phyloP scores from a whole-genome alignment of 1,140 invertebrate genomes.

The Drosophila tsacasi region DNA sequence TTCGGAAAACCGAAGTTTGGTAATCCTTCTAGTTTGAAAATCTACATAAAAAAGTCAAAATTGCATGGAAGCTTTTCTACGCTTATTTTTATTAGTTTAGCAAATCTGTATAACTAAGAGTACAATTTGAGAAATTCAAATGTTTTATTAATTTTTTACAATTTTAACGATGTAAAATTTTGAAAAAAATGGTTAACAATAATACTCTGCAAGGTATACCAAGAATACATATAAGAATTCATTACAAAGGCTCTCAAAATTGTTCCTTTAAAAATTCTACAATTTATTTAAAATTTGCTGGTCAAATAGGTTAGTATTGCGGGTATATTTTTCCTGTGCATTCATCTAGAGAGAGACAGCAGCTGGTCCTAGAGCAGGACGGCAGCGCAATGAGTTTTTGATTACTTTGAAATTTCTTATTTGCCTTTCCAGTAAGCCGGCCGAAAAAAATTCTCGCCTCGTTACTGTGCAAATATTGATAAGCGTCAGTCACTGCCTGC shows the following conservation, averaged over 20 bases:
- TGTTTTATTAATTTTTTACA: no score
- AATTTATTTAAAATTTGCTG: not conserved
- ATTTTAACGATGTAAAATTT: no score
- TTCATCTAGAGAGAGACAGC: not conserved
- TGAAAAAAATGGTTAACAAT: no score
- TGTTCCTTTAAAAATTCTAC: not conserved
- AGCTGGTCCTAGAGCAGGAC: constrained; percentile 22
- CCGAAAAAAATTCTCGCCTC: constrained; percentile 54
- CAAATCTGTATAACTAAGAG: no score
- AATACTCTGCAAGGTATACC: no score
- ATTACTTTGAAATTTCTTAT: constrained; percentile 83
- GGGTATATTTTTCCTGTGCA: not conserved
- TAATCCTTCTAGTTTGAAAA: no score
- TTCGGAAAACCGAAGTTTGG: no score
- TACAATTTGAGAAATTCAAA: no score
- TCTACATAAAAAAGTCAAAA: no score
- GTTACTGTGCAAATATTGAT: constrained; percentile 80
- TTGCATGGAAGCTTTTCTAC: no score
- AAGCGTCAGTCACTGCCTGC: constrained; percentile 58
- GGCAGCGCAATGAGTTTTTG: constrained; percentile 76
- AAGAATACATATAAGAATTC: no score
- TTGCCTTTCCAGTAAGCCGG: constrained; percentile 69
- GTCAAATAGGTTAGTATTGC: not conserved
- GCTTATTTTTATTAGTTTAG: no score
- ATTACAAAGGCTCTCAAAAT: not conserved